A percentile compares a stretch with the other conserved stretches of the same genome.
phyloP scores from a whole-genome alignment of 2,113 vertebrate species.

The Chaenogobius annularis region DNA sequence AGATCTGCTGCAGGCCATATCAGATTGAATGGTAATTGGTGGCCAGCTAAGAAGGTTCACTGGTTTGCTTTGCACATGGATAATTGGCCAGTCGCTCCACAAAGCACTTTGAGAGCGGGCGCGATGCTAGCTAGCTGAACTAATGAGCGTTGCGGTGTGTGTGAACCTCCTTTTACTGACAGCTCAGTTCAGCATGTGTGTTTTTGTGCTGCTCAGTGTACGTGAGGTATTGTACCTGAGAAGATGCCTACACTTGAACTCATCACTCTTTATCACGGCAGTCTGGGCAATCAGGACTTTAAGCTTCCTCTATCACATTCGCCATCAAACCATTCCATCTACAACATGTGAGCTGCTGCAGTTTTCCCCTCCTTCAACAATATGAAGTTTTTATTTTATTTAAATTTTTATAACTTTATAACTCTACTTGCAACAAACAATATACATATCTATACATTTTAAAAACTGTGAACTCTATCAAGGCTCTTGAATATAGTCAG shows the following conservation, averaged over 20 bases:
- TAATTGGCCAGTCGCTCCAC: constrained; percentile 71
- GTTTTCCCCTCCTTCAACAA: constrained; percentile 28
- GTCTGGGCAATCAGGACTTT: constrained; percentile 55
- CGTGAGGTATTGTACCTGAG: constrained; percentile 15
- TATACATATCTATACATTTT: no score
- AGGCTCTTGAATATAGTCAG: not conserved
- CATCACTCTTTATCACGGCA: constrained; percentile 56
- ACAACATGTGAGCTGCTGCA: constrained; percentile 47
- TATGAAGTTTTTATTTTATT: no score
- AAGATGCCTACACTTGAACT: constrained; percentile 39
- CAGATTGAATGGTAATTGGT: constrained; percentile 75
- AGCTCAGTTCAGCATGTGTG: constrained; percentile 31
- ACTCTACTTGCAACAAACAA: no score
- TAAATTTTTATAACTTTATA: no score
- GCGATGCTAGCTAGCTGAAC: constrained; percentile 68
- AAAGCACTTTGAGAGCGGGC: constrained; percentile 61
- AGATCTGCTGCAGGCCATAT: constrained; percentile 59
- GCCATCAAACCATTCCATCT: constrained; percentile 49
- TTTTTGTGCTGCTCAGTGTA: constrained; percentile 24
- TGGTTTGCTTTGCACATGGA: constrained; percentile 68
- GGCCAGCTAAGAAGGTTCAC: constrained; percentile 70
- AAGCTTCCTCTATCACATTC: constrained; percentile 58
- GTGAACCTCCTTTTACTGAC: constrained; percentile 38
- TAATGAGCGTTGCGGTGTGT: constrained; percentile 62
- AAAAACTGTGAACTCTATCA: not conserved